Base-by-base conservation (phyloP, 1,140 invertebrate genomes). In the Drosophila athabasca region DNA sequence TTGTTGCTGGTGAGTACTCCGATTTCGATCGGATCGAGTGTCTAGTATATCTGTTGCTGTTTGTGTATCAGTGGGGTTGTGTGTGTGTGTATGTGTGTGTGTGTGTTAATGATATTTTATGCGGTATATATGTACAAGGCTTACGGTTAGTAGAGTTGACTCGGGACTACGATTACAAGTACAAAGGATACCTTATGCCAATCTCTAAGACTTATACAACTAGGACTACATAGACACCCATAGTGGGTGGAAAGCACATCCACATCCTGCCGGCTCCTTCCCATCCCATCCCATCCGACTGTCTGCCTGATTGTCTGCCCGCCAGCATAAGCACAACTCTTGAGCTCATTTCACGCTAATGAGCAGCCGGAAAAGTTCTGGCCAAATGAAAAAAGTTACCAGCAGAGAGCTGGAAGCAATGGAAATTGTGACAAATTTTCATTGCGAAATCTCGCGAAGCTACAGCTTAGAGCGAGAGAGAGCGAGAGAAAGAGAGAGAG, bases 41-140 rank as follows among this genome's bases (percentile, higher is more conserved):
- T 79, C 65, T 58, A 6, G 5, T 26, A 76, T 77, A 76, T 77
- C 49, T 54, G 46, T 53, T 66, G 17, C 17, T 19, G 17, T 19
- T 19, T 19, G 0, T 19, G 0, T 1, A 19, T 53, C 49, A 74
- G 22, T 64, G 48, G 39, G 66, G 15, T 11, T 15, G 24, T 22
- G 60, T 59, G 39, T 62, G 53, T 44, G 61, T 75, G 69, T 76
- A n/a, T 15, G 24, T 22, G 60, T 59, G 39, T 62, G 53, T 44
- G 61, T 75, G 69, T 76, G 61, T 78, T 78, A 76, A 87, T 85
- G 82, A 74, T 50, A 48, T 73, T 66, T 62, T 74, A 79, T 69
- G 58, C 69, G 51, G 49, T 74, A 87, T 85, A 46, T 85, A 87
- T 85, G 46, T 85, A 85, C 83, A 85, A 75, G 66, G 60, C 58